These are phyloP conservation scores for Lepidurus arcticus DNA, from an alignment of 1,140 invertebrate genomes.

Conservation along the genomic window DNA sequence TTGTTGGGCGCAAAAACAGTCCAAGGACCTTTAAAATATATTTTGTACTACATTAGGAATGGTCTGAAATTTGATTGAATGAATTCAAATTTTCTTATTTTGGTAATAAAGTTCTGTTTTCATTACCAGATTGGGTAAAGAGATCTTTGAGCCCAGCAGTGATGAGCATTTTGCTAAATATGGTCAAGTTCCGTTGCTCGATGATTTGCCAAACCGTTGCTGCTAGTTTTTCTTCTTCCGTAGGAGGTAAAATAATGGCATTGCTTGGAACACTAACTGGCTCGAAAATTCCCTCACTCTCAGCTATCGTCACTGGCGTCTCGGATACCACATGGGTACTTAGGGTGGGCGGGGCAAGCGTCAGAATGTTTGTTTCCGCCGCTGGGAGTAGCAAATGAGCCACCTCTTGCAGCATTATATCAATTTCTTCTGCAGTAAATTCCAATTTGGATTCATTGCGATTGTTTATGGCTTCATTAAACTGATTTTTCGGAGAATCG, in stretches of 20 bases:
- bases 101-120: no score
- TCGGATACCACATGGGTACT: background rate
- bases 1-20: constrained; percentile 46
- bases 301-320: background rate
- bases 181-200: constrained; percentile 19
- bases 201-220: constrained; percentile 22
- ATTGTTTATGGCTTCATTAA: background rate
- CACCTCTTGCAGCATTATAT: background rate
- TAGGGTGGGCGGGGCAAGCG: background rate
- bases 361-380: background rate
- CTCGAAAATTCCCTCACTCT: no score
- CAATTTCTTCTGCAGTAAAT: background rate
- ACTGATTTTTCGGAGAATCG: background rate
- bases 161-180: constrained; percentile 18
- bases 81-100: no score
- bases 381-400: background rate
- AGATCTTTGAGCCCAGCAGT: constrained; percentile 22
- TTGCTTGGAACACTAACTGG: background rate
- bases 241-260: background rate
- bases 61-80: no score
- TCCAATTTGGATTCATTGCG: background rate
- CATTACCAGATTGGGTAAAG: background rate
- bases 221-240: background rate
- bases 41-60: background rate
- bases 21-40: constrained; percentile 40